phyloP scores from a whole-genome alignment of 2,888 invertebrate genomes.

The Eueremaeus valkanovi region DNA sequence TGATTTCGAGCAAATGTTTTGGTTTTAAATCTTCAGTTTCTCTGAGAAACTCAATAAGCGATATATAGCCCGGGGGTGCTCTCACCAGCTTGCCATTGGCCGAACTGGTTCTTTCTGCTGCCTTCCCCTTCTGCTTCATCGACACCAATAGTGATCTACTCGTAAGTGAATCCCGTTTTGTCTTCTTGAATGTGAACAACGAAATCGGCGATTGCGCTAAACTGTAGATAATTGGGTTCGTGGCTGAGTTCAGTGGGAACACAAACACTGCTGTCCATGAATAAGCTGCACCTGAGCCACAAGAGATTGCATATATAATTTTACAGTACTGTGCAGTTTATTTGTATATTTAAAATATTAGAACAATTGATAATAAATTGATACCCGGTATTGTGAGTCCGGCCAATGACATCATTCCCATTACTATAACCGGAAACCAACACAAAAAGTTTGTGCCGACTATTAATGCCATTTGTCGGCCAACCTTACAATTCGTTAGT shows the following conservation, averaged over 20 bases:
- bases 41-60: conserved; percentile 47
- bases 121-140: background rate
- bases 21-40: conserved; percentile 46
- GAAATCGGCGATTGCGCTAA: conserved; percentile 40
- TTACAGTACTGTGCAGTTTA: no score
- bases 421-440: conserved; percentile 51
- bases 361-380: background rate
- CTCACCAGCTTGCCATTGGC: conserved; percentile 41
- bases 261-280: conserved; percentile 51
- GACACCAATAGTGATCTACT: conserved; percentile 24
- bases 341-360: background rate
- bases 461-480: conserved; percentile 50
- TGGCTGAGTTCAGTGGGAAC: conserved; percentile 50
- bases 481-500: conserved; percentile 45
- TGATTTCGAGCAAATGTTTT: conserved; percentile 47
- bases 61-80: conserved; percentile 48
- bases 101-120: background rate
- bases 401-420: conserved; percentile 48
- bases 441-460: conserved; percentile 50
- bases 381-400: conserved; percentile 45
- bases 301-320: no score
- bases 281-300: conserved; percentile 47
- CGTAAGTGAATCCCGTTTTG: conserved; percentile 36
- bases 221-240: conserved; percentile 50
- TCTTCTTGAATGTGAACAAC: conserved; percentile 9